A percentile compares a stretch with the other conserved stretches of the same genome.
phyloP scores from a whole-genome alignment of 1,140 invertebrate genomes.

The Apis laboriosa region DNA sequence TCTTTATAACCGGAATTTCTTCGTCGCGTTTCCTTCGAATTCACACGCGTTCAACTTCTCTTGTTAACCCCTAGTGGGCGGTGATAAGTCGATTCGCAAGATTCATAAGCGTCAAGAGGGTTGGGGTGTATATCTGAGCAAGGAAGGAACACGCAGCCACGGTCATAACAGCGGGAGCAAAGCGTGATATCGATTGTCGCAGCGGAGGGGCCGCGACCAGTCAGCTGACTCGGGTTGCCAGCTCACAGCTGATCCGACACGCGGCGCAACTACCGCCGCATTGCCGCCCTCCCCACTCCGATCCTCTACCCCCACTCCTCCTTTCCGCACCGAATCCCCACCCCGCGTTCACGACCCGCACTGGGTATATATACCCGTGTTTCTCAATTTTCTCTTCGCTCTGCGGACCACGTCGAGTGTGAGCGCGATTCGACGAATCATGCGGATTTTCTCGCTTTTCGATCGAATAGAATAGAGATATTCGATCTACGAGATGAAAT shows the following conservation, averaged over 20 bases:
- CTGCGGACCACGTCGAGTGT: neutral
- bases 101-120: neutral
- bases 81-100: slow-evolving; percentile 6
- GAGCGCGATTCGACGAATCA: slow-evolving; percentile 4
- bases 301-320: neutral
- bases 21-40: neutral
- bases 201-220: slow-evolving; percentile 60
- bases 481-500: too few relatives aligned
- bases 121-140: neutral
- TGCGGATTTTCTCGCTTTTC: slow-evolving; percentile 11
- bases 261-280: slow-evolving; percentile 71
- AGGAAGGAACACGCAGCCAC: neutral
- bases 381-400: slow-evolving; percentile 18
- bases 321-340: neutral
- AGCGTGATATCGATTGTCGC: slow-evolving; percentile 73
- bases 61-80: neutral
- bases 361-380: neutral
- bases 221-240: slow-evolving; percentile 76
- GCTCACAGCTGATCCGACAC: slow-evolving; percentile 73
- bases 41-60: neutral
- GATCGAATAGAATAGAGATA: neutral
- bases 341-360: neutral
- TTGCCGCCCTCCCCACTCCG: slow-evolving; percentile 60
- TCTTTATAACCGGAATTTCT: neutral
- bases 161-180: slow-evolving; percentile 26